phyloP scores from a whole-genome alignment of 2,888 invertebrate genomes.

The Phytoseiulus persimilis region DNA sequence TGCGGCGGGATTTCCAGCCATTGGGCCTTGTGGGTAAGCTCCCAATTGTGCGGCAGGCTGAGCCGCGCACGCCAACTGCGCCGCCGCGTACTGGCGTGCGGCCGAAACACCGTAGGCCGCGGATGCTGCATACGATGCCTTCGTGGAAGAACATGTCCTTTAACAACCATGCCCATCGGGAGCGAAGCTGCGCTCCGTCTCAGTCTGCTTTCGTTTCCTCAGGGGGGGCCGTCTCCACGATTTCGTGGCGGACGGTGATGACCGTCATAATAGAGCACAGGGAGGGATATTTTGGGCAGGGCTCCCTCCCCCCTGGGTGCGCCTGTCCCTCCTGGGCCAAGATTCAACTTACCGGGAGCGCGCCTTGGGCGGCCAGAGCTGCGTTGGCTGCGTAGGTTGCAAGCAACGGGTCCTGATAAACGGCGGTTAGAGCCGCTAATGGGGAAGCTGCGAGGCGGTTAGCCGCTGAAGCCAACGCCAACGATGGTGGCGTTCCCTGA shows the following conservation, averaged over 20 bases:
- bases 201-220: too few species aligned
- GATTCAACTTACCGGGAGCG: slow-evolving; percentile 19
- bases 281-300: too few species aligned
- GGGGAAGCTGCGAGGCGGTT: slow-evolving; percentile 24
- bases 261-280: too few species aligned
- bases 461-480: slow-evolving; percentile 30
- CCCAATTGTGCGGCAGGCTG: slow-evolving; percentile 11
- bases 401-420: slow-evolving; percentile 33
- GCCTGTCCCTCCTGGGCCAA: too few species aligned
- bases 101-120: slow-evolving; percentile 30
- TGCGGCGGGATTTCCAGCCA: slow-evolving; percentile 33
- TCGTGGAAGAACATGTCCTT: neutral
- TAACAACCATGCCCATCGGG: too few species aligned
- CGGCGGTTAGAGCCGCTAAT: neutral
- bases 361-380: slow-evolving; percentile 28
- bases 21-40: slow-evolving; percentile 12
- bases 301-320: too few species aligned
- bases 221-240: too few species aligned
- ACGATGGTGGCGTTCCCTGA: slow-evolving; percentile 8
- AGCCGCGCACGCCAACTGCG: slow-evolving; percentile 29
- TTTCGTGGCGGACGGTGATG: too few species aligned
- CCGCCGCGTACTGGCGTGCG: slow-evolving; percentile 30
- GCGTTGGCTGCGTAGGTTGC: slow-evolving; percentile 34
- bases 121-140: slow-evolving; percentile 30
- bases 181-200: too few species aligned